Evolutionary conservation across 2,797 vertebrate genomes (phyloP), one percentile per base, ranked within the genome.

Genomic region (Chiroxiphia lanceolata): DNA sequence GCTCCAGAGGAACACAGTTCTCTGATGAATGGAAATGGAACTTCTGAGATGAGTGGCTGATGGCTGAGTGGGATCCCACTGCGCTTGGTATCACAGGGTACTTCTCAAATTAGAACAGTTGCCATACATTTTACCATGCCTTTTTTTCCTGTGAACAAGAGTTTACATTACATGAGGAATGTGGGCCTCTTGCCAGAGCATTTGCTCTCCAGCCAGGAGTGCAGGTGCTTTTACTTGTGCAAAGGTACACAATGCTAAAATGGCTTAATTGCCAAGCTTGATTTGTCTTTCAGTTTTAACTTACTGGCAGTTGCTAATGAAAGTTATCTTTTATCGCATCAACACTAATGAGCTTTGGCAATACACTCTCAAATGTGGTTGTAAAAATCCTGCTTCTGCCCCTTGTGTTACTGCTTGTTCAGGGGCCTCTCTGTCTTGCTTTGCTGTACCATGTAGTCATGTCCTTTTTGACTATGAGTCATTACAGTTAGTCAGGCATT

Each of bases 381-480:
- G 63, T 88, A 72, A 72, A 91, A 88, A 44, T 22, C 36, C 65
- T 86, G 34, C 38, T 91, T 86, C 84, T 31, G 3, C 44, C 76
- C 48, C 59, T 20, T 51, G 26, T 38, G 16, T 42, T 82, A 67
- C 34, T 70, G 64, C 64, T 76, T 56, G 44, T 59, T 59, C 60
- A 77, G 72, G 44, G 60, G 36, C 75, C 47, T 72, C 78, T 71
- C 93, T 71, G 36, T 31, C 77, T 57, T 68, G 40, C 42, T 76
- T 29, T 65, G 59, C 67, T 84, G 54, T 21, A 40, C 48, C 20
- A 10, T 56, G 33, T 11, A 83, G 81, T 90, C 45, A 2, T 1
- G 4, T 81, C 59, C 76, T 86, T 86, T 92, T 47, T 59, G 79
- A 59, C 85, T 90, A 60, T 94, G 83, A 96, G 65, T 95, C 80